Percentiles rank a stretch among this genome's conserved stretches.
These are phyloP conservation scores for Trachops cirrhosus DNA, from an alignment of 2,797 vertebrate species.

Conservation along the genomic window DNA sequence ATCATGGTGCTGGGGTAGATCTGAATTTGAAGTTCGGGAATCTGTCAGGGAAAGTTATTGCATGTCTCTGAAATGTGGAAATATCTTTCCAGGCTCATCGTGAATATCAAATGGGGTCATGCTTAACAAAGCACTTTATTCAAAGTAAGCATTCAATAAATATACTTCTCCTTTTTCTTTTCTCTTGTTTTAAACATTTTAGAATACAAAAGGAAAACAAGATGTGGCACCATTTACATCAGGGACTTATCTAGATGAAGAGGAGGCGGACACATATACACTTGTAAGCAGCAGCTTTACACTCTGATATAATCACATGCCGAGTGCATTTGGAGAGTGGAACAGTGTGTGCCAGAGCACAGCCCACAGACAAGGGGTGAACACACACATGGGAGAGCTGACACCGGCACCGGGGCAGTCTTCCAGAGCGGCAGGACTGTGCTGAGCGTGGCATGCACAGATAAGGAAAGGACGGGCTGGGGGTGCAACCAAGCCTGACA, in stretches of 20 bases:
- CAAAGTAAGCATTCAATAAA: not conserved
- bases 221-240: not conserved
- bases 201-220: not conserved
- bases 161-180: not conserved
- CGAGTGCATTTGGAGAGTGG: not conserved
- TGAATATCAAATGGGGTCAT: not conserved
- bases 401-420: accelerated
- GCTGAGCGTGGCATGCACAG: not conserved
- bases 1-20: not conserved
- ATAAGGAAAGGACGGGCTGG: not conserved
- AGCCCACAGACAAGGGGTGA: not conserved
- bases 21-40: not conserved
- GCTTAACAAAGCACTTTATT: conserved; percentile 4
- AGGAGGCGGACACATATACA: not conserved
- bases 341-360: not conserved
- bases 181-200: not conserved
- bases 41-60: not conserved
- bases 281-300: not conserved
- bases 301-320: not conserved
- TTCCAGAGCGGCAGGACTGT: not conserved
- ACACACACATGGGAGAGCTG: no score
- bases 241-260: not conserved
- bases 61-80: not conserved
- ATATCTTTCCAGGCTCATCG: not conserved
- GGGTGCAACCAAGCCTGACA: not conserved